These are phyloP conservation scores for Trematomus loennbergii DNA, from an alignment of 2,113 vertebrate genomes.

Conservation along the genomic window DNA sequence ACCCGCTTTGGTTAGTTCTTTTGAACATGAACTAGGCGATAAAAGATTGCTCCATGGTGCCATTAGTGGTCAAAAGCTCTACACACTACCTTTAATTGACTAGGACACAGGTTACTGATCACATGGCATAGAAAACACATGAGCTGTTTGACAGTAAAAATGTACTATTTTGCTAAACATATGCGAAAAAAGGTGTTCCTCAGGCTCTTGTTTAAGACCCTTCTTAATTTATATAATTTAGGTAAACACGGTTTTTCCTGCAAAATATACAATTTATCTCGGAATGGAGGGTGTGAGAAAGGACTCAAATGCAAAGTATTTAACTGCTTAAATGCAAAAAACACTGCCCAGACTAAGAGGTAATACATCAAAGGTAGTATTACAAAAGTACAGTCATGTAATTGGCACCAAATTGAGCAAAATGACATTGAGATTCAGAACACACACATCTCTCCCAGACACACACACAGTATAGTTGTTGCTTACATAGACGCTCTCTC, in stretches of 20 bases:
- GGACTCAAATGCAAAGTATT: neutral
- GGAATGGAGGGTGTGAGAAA: neutral
- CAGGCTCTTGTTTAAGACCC: too few species aligned
- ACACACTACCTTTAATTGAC: neutral
- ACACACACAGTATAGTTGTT: slow-evolving; percentile 57
- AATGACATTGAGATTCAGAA: slow-evolving; percentile 27
- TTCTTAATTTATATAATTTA: too few species aligned
- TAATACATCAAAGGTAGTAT: neutral
- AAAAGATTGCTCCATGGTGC: too few species aligned
- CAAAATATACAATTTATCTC: neutral
- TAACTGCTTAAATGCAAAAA: neutral
- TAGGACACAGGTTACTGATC: neutral
- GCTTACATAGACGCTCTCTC: slow-evolving; percentile 78
- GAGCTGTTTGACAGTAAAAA: neutral
- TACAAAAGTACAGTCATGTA: slow-evolving; percentile 11
- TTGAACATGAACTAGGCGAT: too few species aligned
- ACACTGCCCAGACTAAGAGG: neutral
- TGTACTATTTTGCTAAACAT: too few species aligned
- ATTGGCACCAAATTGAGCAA: slow-evolving; percentile 27
- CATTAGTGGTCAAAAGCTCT: neutral
- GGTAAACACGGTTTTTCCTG: neutral
- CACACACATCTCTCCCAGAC: slow-evolving; percentile 33
- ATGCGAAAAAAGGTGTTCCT: too few species aligned
- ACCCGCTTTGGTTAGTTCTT: too few species aligned
- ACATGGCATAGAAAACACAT: neutral